Base-by-base conservation (phyloP, 1,140 invertebrate genomes). In the Drosophila arizonae region DNA sequence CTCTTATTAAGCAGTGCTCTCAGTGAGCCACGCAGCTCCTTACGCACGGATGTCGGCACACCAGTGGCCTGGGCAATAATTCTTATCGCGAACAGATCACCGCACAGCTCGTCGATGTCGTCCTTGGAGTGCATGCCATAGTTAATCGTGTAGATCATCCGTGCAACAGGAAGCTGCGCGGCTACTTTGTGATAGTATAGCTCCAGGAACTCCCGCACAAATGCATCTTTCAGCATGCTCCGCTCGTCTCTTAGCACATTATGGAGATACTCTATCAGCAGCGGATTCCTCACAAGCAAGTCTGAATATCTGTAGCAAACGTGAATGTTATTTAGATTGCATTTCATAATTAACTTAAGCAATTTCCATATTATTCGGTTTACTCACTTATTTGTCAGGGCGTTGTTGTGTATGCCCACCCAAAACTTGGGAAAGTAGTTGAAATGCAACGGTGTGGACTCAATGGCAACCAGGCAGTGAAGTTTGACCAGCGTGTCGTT, bases 351-450 rank as follows among this genome's bases (percentile, higher is more conserved):
- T 4, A 30, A 4, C 4, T 30, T 30, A 1, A 30, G 28, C 4
- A 30, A 5, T 30, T 4, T 30, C 28, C 6, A 3, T 24, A 24
- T 24, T 24, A 2, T 30, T 4, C 5, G 28, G 28, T 6, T 46
- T 15, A 46, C 10, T 41, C n/a, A 90, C 91, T 92, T 92, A 69
- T 92, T 80, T 46, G 91, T 92, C 43, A 81, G 77, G 15, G 90
- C 87, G 21, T 92, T 92, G 68, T 92, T 92, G 73, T 90, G 78
- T 58, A 92, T 91, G 67, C 91, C 91, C 56, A 92, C 91, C 91
- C 91, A 92, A 72, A 92, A 92, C 57, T 91, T 91, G 4, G 91
- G 90, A 57, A 92, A 92, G 50, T 91, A 89, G 58, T 87, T 92
- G 21, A 92, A 92, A 71, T 92, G 91, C 68, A 92, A 67, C 6